Evolutionary conservation across 2,113 vertebrate genomes (phyloP).

Genomic region (Rhinichthys klamathensis): DNA sequence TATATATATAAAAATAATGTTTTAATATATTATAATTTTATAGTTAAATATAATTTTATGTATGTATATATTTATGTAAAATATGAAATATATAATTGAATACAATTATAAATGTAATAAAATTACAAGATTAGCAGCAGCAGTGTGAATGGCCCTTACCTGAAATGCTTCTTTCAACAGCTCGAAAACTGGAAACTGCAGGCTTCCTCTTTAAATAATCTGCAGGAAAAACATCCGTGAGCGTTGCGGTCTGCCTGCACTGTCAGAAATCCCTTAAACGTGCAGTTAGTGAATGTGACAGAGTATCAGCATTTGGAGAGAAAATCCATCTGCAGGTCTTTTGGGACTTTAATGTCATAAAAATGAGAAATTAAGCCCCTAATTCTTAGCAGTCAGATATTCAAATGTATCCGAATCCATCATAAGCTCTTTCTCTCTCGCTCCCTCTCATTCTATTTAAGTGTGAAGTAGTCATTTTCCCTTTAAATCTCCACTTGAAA

Average conservation of each 20-base stretch:
- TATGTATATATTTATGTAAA: no score
- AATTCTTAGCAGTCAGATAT: slow-evolving; percentile 42
- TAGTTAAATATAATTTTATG: no score
- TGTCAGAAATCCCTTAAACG: slow-evolving; percentile 27
- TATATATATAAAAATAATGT: no score
- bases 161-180: background rate
- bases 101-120: background rate
- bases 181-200: background rate
- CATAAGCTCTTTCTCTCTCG: slow-evolving; percentile 12
- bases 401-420: slow-evolving; percentile 50
- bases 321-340: slow-evolving; percentile 40
- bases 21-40: no score
- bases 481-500: slow-evolving; percentile 33
- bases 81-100: no score
- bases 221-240: background rate
- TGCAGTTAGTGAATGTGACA: slow-evolving; percentile 32
- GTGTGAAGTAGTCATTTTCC: slow-evolving; percentile 31
- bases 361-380: slow-evolving; percentile 47
- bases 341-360: slow-evolving; percentile 51
- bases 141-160: background rate
- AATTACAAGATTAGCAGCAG: no score
- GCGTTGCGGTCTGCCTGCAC: background rate
- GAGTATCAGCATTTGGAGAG: slow-evolving; percentile 29
- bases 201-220: slow-evolving; percentile 13
- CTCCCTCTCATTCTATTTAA: background rate